Evolutionary conservation across 2,113 vertebrate species (phyloP).

Genomic region (Dryoscopus gambensis): DNA sequence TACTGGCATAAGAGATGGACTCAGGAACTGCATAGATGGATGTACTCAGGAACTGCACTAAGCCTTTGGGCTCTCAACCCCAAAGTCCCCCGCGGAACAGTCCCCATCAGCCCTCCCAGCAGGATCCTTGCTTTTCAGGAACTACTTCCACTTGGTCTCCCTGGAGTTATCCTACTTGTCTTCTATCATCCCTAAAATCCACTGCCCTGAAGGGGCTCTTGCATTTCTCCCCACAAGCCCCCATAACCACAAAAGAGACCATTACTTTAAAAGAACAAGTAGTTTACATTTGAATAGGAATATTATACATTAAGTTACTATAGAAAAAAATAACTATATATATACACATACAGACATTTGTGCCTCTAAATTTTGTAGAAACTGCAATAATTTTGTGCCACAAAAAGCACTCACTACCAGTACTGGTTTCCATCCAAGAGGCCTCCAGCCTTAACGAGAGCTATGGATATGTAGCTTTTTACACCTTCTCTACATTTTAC

Average conservation of each 20-base stretch:
- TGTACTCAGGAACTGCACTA: background rate
- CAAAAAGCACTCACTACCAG: slow-evolving; percentile 5
- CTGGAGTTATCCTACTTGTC: background rate
- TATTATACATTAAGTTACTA: slow-evolving; percentile 52
- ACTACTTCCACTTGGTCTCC: background rate
- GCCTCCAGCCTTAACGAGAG: background rate
- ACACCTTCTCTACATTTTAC: background rate
- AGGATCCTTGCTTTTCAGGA: background rate
- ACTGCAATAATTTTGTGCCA: slow-evolving; percentile 33
- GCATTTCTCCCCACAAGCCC: background rate
- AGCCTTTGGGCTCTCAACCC: background rate
- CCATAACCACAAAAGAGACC: background rate
- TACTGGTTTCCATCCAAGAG: slow-evolving; percentile 6
- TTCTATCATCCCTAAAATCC: background rate
- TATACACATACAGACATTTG: background rate
- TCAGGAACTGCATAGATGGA: background rate
- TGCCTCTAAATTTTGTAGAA: slow-evolving; percentile 28
- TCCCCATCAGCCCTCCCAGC: background rate
- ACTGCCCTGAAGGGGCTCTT: background rate
- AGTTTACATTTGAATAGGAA: slow-evolving; percentile 57
- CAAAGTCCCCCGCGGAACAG: accelerated
- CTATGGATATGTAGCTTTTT: background rate
- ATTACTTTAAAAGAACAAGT: slow-evolving; percentile 33
- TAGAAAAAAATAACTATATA: background rate
- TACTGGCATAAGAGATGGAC: background rate